Conservation (phyloP, 2,888 invertebrate genomes). For the Rhaphigaster nebulosa region DNA sequence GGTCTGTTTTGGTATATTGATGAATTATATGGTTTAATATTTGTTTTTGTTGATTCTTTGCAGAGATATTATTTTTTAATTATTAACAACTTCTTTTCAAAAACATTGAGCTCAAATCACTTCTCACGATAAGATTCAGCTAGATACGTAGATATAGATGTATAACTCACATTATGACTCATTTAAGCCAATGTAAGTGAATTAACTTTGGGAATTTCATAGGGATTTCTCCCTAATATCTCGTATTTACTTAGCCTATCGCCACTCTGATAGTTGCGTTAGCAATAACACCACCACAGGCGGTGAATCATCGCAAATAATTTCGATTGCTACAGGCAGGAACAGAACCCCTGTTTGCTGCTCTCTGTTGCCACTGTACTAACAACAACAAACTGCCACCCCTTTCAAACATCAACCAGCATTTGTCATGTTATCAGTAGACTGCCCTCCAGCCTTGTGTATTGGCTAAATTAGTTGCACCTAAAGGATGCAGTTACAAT, state of each 20-base stretch:
- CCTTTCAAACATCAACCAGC: slow-evolving; percentile 5
- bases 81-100: too few relatives aligned
- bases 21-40: too few relatives aligned
- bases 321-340: background rate
- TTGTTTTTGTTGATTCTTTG: too few relatives aligned
- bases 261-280: background rate
- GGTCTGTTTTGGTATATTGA: too few relatives aligned
- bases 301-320: background rate
- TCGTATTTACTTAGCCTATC: background rate
- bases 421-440: background rate
- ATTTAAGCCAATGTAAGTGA: too few relatives aligned
- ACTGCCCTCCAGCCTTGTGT: background rate
- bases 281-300: background rate
- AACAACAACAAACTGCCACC: background rate
- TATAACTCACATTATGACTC: too few relatives aligned
- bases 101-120: too few relatives aligned
- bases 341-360: background rate
- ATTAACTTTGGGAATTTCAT: too few relatives aligned
- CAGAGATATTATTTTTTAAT: too few relatives aligned
- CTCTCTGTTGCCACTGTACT: background rate
- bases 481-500: background rate
- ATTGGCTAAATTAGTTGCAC: background rate
- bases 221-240: too few relatives aligned
- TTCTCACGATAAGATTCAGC: too few relatives aligned
- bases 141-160: too few relatives aligned